phyloP scores from a whole-genome alignment of 2,113 vertebrate genomes.

The Mesembrinibis cayennensis region DNA sequence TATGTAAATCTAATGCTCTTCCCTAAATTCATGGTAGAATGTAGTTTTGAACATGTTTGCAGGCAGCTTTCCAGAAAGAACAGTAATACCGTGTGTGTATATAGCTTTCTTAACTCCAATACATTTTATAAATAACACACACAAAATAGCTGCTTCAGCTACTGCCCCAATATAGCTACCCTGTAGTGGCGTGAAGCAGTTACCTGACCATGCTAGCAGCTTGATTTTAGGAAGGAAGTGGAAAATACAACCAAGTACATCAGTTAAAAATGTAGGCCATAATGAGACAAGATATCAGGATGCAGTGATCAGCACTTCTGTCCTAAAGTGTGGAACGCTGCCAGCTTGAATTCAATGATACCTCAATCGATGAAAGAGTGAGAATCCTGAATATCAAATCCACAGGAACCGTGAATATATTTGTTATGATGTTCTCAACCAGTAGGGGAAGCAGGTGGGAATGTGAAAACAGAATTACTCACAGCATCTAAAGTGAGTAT shows the following conservation, averaged over 20 bases:
- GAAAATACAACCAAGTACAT: not conserved
- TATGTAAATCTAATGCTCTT: not conserved
- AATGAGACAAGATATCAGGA: constrained; percentile 31
- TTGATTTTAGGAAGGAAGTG: not conserved
- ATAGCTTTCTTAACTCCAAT: not conserved
- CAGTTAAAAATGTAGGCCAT: not conserved
- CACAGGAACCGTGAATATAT: not conserved
- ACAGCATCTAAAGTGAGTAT: not conserved
- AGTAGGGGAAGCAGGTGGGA: constrained; percentile 39
- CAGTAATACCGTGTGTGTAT: too few species aligned
- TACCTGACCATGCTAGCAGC: not conserved
- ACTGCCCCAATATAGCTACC: not conserved
- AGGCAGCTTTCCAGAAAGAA: not conserved
- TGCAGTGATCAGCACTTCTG: constrained; percentile 44
- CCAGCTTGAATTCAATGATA: constrained; percentile 48
- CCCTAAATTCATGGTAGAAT: not conserved
- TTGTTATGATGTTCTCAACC: constrained; percentile 10
- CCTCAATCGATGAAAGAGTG: constrained; percentile 29
- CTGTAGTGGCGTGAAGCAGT: not conserved
- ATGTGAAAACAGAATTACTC: constrained; percentile 29
- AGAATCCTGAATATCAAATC: constrained; percentile 40
- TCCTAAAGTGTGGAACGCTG: constrained; percentile 8
- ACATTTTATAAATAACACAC: not conserved
- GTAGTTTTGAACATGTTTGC: not conserved
- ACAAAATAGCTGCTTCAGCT: not conserved